phyloP scores from a whole-genome alignment of 1,140 invertebrate genomes.

The Littorina saxatilis region DNA sequence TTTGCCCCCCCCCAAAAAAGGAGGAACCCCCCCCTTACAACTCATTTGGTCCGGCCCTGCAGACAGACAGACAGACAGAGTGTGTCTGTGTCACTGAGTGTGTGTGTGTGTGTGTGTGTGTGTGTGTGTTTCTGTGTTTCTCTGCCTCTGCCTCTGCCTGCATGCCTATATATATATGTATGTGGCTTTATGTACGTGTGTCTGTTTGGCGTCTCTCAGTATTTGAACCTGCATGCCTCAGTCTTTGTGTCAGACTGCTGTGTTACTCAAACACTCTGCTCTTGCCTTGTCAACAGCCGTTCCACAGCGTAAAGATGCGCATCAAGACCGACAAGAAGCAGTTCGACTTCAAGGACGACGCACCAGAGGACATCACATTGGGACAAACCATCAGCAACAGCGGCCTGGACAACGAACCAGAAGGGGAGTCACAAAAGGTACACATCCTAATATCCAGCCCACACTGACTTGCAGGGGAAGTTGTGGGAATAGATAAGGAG shows the following conservation, averaged over 20 bases:
- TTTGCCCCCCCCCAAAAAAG: no score
- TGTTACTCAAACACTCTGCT: no score
- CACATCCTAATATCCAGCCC: no score
- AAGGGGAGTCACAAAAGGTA: neutral
- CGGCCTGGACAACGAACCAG: constrained; percentile 51
- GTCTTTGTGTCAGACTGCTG: no score
- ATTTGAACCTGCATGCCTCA: no score
- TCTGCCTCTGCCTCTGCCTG: neutral
- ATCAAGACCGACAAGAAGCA: constrained; percentile 72
- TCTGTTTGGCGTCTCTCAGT: no score
- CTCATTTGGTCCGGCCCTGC: no score
- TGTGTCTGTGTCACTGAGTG: neutral
- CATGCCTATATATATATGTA: neutral
- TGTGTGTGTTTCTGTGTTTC: no score
- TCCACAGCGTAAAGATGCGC: constrained; percentile 66
- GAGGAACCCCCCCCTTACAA: no score
- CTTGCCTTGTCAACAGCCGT: no score
- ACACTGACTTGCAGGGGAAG: neutral
- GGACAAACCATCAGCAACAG: constrained; percentile 45
- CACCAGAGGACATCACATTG: constrained; percentile 42
- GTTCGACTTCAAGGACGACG: constrained; percentile 66
- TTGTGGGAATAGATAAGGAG: neutral
- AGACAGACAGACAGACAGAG: no score
- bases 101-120: neutral
- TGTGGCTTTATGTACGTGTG: no score